Conservation (phyloP, 2,113 vertebrate genomes). For the Phylloscopus trochiloides region DNA sequence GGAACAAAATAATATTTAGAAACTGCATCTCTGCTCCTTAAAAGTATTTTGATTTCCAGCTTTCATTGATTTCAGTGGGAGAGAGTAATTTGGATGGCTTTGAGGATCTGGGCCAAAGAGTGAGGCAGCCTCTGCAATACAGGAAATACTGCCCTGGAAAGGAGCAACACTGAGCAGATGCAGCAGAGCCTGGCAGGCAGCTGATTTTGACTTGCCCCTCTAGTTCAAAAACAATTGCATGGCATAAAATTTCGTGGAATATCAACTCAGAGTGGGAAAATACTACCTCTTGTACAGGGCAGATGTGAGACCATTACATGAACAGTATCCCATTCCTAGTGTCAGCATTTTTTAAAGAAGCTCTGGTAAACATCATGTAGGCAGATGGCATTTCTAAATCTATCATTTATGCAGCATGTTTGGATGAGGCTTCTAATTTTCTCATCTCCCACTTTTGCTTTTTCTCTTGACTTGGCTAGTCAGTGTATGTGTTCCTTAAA, state of each 20-base stretch:
- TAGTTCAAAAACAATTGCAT: neutral
- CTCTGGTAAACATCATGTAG: neutral
- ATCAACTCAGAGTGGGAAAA: neutral
- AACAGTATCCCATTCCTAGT: neutral
- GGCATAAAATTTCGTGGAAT: neutral
- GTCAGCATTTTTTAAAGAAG: neutral
- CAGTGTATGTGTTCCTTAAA: neutral
- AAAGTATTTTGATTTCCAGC: neutral
- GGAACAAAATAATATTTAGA: neutral
- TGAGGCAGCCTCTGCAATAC: neutral
- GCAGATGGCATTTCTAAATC: neutral
- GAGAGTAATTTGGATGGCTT: neutral
- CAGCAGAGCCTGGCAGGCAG: neutral
- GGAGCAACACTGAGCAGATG: fast-evolving
- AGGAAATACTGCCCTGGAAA: neutral
- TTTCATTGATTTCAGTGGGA: neutral
- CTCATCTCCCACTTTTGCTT: neutral
- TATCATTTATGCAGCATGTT: neutral
- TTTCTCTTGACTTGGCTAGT: neutral
- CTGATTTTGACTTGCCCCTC: neutral
- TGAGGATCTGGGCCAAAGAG: neutral
- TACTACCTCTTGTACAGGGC: neutral
- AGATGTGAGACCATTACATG: neutral
- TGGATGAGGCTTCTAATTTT: neutral
- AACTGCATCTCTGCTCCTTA: neutral